Evolutionary conservation across 53 echinoderm and acorn worm genomes (phyloP), one percentile per base, ranked within the genome.

Genomic region (Hippasteria phrygiana): DNA sequence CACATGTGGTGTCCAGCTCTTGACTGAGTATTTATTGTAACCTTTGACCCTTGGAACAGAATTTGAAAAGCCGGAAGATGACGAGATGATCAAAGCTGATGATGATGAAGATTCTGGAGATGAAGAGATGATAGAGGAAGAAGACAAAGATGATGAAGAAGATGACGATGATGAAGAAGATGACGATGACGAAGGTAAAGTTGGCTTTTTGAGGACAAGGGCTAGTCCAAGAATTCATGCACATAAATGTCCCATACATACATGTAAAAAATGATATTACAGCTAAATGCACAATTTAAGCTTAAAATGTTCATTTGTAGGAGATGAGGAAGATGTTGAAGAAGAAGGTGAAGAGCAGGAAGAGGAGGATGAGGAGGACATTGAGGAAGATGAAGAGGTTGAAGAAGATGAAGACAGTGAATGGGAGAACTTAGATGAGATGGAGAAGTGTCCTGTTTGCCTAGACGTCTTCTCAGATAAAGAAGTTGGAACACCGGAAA

Each of bases 401-500:
- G 78, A 55, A 20, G 63, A 73, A 13, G 91, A 82, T 1, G 91
- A 91, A 5, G 78, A 77, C 16, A 88, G 86, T 24, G 53, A 84
- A 27, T 77, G 69, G 45, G 91, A 87, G 50, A 36, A n/a, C 3
- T 20, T 55, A 1, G 87, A 90, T 29, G 96, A 88, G 22, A 34
- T 70, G 32, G 88, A 96, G 70, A 97, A 89, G 62, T 97, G 97
- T 50, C 92, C 95, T 1, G 93, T 97, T 5, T 95, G 97, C 55
- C 88, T 95, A 13, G 71, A 88, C 51, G 17, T 31, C 10, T 95
- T 97, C 75, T 12, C 14, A 5, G 92, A 95, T 20, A 93, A 97
- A 53, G 97, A 97, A 29, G 90, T 97, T 5, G 97, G 97, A 43
- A 85, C 81, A 5, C 97, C 97, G 1, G 97, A 97, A 77, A 95